A percentile compares a stretch with the other conserved stretches of the same genome.
phyloP scores from a whole-genome alignment of 1,140 invertebrate genomes.

The honey bee (Apis mellifera) region Amel_HAv3.1 CM009936.2:2937001-2937500 shows the following conservation, averaged over 20 bases:
- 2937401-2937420: slow-evolving; percentile 48
- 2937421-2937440: slow-evolving; percentile 48
- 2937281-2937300: neutral
- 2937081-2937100: neutral
- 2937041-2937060: slow-evolving; percentile 3
- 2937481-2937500: slow-evolving; percentile 6
- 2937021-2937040: neutral
- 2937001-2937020: neutral
- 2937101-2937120: slow-evolving; percentile 5
- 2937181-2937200: too few relatives aligned
- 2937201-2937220: neutral
- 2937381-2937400: slow-evolving; percentile 48
- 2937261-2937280: too few relatives aligned
- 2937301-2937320: slow-evolving; percentile 55
- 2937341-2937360: slow-evolving; percentile 41
- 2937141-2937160: neutral
- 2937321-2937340: slow-evolving; percentile 13
- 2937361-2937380: slow-evolving; percentile 55
- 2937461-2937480: neutral
- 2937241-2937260: too few relatives aligned
- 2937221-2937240: too few relatives aligned
- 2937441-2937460: neutral
- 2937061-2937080: neutral
- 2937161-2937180: neutral
- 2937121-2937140: too few relatives aligned